Percentiles rank a stretch among this genome's conserved stretches.
Evolutionary conservation across 1,140 invertebrate genomes (phyloP).

Genomic region (Heliconius himera): DNA sequence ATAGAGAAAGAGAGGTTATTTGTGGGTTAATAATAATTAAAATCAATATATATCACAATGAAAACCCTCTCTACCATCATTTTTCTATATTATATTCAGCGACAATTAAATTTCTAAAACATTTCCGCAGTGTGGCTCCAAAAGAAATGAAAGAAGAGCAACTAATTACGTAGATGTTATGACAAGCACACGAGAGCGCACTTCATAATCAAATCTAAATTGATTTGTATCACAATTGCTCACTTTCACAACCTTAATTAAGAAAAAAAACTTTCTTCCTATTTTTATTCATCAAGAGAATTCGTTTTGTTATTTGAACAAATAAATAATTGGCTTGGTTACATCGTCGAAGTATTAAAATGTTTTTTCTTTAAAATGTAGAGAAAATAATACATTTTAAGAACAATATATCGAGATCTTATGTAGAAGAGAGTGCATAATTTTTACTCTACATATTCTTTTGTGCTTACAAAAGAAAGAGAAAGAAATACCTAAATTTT

Average conservation of each 20-base stretch:
- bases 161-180: conserved; percentile 30
- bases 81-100: not conserved
- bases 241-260: conserved; percentile 36
- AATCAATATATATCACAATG: too few species aligned
- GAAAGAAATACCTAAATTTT: too few species aligned
- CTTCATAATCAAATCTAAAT: conserved; percentile 31
- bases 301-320: conserved; percentile 15
- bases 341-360: too few species aligned
- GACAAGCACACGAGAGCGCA: conserved; percentile 30
- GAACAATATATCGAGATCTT: too few species aligned
- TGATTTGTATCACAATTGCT: conserved; percentile 31
- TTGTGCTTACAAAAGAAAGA: too few species aligned
- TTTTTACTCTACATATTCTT: too few species aligned
- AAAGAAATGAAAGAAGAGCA: not conserved
- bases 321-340: not conserved
- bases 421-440: too few species aligned
- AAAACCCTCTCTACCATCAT: too few species aligned
- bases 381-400: too few species aligned
- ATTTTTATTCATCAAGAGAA: conserved; percentile 24
- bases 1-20: too few species aligned
- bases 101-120: conserved; percentile 5
- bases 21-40: too few species aligned
- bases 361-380: too few species aligned
- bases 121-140: not conserved
- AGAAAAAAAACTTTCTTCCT: conserved; percentile 29